Conservation (phyloP, 2,797 vertebrate genomes). For the Phoxinus dragarum region DNA sequence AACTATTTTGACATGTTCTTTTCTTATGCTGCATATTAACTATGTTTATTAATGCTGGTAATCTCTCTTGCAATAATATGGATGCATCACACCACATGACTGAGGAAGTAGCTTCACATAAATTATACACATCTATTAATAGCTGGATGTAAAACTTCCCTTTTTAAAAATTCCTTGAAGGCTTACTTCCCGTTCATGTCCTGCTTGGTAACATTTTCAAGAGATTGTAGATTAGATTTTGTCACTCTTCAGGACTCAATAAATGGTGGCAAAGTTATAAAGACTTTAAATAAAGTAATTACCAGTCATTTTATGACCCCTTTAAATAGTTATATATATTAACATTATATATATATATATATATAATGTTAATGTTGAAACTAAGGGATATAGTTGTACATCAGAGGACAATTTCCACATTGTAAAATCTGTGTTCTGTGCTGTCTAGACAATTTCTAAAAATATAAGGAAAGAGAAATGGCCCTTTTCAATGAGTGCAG, state of each 20-base stretch:
- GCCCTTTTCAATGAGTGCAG: neutral
- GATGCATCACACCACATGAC: neutral
- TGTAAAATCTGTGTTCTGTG: neutral
- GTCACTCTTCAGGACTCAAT: neutral
- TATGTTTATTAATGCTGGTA: neutral
- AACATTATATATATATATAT: too few relatives aligned
- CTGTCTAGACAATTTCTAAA: neutral
- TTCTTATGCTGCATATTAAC: neutral
- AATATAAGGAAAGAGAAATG: neutral
- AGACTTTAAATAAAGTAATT: neutral
- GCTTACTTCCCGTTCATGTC: neutral
- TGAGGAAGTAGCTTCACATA: slow-evolving; percentile 5
- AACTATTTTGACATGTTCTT: neutral
- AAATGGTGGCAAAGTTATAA: neutral
- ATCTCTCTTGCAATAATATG: neutral
- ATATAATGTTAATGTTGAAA: neutral
- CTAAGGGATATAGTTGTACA: neutral
- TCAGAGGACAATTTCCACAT: neutral
- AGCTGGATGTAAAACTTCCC: neutral
- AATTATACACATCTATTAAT: too few relatives aligned
- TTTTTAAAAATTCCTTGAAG: neutral
- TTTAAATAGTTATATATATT: neutral
- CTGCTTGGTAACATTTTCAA: neutral
- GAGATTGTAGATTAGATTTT: neutral
- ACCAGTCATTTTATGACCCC: neutral